A percentile compares a stretch with the other conserved stretches of the same genome.
These are phyloP conservation scores for Rotaria sp. DNA, from an alignment of 2,888 invertebrate genomes.

Conservation along the genomic window DNA sequence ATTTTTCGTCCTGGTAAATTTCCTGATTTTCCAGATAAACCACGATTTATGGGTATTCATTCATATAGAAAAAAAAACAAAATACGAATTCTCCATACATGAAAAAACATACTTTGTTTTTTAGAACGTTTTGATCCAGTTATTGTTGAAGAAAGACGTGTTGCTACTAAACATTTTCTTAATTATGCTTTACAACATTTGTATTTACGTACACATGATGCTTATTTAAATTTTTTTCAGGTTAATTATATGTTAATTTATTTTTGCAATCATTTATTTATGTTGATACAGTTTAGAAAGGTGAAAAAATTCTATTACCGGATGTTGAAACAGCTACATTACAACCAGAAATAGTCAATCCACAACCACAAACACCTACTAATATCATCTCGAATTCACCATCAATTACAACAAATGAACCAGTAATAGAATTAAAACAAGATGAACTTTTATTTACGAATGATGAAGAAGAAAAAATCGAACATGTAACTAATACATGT, in stretches of 20 bases:
- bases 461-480: background rate
- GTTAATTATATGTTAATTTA: background rate
- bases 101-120: background rate
- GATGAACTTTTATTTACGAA: background rate
- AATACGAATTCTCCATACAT: background rate
- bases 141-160: slow-evolving; percentile 12
- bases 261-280: background rate
- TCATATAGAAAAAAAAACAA: background rate
- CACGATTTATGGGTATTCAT: background rate
- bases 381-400: background rate
- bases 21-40: slow-evolving; percentile 4
- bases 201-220: slow-evolving; percentile 16
- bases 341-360: background rate
- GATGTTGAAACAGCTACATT: background rate
- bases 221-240: background rate
- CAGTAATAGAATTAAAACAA: background rate
- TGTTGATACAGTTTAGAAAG: slow-evolving; percentile 11
- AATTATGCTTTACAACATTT: background rate
- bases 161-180: background rate
- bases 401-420: background rate
- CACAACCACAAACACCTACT: background rate
- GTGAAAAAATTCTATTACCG: background rate
- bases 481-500: background rate
- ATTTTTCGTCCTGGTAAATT: slow-evolving; percentile 28
- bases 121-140: background rate